phyloP scores from a whole-genome alignment of 2,888 invertebrate genomes.

The Entomobrya proxima region DNA sequence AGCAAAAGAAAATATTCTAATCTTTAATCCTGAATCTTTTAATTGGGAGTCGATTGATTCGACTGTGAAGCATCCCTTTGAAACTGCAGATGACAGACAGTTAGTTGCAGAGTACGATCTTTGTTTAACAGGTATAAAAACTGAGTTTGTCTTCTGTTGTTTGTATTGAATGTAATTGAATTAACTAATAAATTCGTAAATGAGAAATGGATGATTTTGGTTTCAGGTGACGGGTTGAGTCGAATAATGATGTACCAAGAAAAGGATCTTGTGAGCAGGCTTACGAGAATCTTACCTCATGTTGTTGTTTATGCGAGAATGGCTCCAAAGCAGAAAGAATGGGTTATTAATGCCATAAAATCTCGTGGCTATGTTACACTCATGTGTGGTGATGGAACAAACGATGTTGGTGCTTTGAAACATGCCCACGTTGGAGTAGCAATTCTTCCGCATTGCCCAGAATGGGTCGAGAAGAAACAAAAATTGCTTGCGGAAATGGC shows the following conservation, averaged over 20 bases:
- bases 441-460: constrained; percentile 74
- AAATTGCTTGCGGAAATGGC: constrained; percentile 71
- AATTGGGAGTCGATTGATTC: constrained; percentile 88
- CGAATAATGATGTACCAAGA: constrained; percentile 78
- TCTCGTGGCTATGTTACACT: constrained; percentile 91
- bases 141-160: not conserved
- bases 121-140: constrained; percentile 89
- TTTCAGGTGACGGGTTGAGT: constrained; percentile 67
- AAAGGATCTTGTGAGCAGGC: constrained; percentile 68
- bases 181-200: not conserved
- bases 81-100: constrained; percentile 74
- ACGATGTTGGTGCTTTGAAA: constrained; percentile 99
- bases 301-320: constrained; percentile 96
- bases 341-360: constrained; percentile 92
- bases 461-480: constrained; percentile 75
- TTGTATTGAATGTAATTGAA: not conserved
- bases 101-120: constrained; percentile 86
- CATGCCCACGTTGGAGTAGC: constrained; percentile 91
- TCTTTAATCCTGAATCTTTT: constrained; percentile 82
- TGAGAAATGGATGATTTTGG: not conserved
- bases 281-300: constrained; percentile 84
- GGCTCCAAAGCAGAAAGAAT: constrained; percentile 99
- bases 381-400: constrained; percentile 99
- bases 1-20: constrained; percentile 82
- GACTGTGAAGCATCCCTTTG: constrained; percentile 80